Conservation (phyloP, 1,140 invertebrate species). For the Drosophila nebulosa region DNA sequence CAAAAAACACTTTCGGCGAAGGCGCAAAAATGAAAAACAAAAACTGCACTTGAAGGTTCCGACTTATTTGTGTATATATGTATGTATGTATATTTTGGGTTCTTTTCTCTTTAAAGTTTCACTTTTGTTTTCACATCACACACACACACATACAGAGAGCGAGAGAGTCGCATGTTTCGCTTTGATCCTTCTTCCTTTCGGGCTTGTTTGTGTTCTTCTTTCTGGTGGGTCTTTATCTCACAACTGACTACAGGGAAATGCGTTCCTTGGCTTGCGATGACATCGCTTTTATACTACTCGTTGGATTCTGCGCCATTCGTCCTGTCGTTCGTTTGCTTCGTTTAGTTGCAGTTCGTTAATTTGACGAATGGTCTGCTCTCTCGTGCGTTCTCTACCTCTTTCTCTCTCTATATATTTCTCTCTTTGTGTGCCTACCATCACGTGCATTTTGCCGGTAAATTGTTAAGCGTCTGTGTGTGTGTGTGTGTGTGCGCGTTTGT, state of each 20-base stretch:
- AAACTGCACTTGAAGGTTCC: conserved; percentile 15
- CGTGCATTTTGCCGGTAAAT: conserved; percentile 71
- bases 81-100: conserved; percentile 5
- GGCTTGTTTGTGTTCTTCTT: neutral
- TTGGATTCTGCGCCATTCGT: conserved; percentile 54
- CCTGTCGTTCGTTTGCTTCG: conserved; percentile 9
- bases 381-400: neutral
- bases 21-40: conserved; percentile 58
- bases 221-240: conserved; percentile 23
- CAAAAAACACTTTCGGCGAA: conserved; percentile 37
- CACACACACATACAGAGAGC: neutral
- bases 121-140: conserved; percentile 63
- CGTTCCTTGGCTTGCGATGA: conserved; percentile 5
- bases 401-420: neutral
- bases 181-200: neutral
- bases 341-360: conserved; percentile 16
- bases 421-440: conserved; percentile 11
- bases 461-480: neutral
- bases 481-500: conserved; percentile 29
- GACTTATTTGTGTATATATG: neutral
- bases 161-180: neutral
- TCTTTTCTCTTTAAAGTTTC: conserved; percentile 53
- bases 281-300: conserved; percentile 55
- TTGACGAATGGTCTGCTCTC: conserved; percentile 12
- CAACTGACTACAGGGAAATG: conserved; percentile 61